Base-by-base conservation (phyloP, 2,113 vertebrate genomes). In the Corythaeola cristata region DNA sequence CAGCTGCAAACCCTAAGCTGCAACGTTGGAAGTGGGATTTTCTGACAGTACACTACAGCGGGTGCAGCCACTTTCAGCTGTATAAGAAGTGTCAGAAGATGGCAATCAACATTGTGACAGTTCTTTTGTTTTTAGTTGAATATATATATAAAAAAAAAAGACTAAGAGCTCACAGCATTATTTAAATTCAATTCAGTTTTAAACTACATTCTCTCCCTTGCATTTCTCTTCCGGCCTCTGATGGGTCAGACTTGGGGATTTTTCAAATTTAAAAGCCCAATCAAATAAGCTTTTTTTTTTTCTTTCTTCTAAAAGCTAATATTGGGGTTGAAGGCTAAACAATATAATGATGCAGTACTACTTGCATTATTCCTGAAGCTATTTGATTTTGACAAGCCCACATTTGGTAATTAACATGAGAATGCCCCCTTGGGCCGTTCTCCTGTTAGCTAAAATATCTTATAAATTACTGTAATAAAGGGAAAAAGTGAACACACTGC, bases 391-490 rank as follows among this genome's bases (percentile, higher is more conserved):
- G 98, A 98, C 98, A 98, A 98, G 98, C 98, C 98, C 97, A 98
- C 97, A 98, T 98, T 98, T 98, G 98, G 98, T 98, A 98, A 98
- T 98, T 98, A 98, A 98, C 98, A 98, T 98, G 97, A 98, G 97
- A 98, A 98, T 98, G 97, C 98, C 98, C 98, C 98, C 98, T 98
- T 98, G 98, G 98, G 98, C 98, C 84, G 4, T 97, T 98, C 98
- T 98, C 97, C 98, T 98, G 98, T 98, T 98, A 98, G 98, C 98
- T 98, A 98, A 98, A 98, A 98, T 98, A 98, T 98, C 98, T 98
- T 98, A 98, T 98, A 98, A 98, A 98, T 98, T 98, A 98, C 98
- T 98, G 97, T 97, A 98, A 98, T 98, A 98, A 98, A 98, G 98
- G 97, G 94, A 97, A 98, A 98, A 98, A 97, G 94, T 97, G 98